Evolutionary conservation across 2,888 invertebrate species (phyloP).

Genomic region (Timema podura): DNA sequence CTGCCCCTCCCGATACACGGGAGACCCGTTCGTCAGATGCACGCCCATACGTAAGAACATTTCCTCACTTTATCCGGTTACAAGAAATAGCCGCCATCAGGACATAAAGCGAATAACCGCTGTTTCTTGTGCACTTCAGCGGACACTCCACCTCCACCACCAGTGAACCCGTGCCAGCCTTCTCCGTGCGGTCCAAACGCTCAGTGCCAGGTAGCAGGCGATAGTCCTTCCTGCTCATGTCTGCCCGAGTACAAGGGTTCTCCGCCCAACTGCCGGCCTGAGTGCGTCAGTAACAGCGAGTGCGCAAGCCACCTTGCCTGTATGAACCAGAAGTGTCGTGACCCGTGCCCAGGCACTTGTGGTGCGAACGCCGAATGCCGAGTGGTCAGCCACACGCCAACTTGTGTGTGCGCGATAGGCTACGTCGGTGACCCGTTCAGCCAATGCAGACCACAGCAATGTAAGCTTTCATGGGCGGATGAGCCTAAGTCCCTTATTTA

Average conservation of each 20-base stretch:
- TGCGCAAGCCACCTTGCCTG: conserved; percentile 67
- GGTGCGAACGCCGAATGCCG: conserved; percentile 69
- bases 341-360: conserved; percentile 65
- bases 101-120: too few species aligned
- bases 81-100: too few species aligned
- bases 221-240: conserved; percentile 67
- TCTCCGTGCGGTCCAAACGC: conserved; percentile 51
- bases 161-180: conserved; percentile 40
- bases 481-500: too few species aligned
- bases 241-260: conserved; percentile 62
- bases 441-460: conserved; percentile 48
- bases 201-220: conserved; percentile 67
- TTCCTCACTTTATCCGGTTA: too few species aligned
- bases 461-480: too few species aligned
- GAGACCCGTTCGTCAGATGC: conserved; percentile 71
- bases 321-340: conserved; percentile 46
- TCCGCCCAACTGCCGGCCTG: conserved; percentile 74
- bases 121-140: background rate
- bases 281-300: conserved; percentile 66
- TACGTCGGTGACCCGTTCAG: conserved; percentile 74
- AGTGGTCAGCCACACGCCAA: conserved; percentile 69
- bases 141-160: conserved; percentile 20
- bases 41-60: conserved; percentile 49
- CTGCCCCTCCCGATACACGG: conserved; percentile 63
- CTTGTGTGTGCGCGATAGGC: conserved; percentile 63